Evolutionary conservation across 2,888 invertebrate species (phyloP).

Genomic region (Plemyria rubiginata): DNA sequence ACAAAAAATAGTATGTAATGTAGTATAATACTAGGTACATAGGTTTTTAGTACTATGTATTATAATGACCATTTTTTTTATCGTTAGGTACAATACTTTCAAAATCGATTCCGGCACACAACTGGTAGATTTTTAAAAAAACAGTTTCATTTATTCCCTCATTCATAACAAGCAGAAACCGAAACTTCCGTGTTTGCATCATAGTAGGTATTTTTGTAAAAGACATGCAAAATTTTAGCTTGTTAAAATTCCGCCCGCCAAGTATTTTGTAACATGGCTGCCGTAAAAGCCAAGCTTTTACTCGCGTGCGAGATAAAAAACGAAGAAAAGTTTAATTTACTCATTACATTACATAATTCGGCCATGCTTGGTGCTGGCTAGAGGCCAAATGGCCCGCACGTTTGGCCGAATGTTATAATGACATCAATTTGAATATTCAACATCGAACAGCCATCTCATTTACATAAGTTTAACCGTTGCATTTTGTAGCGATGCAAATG

Average conservation of each 20-base stretch:
- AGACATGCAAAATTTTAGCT: constrained; percentile 47
- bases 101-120: constrained; percentile 10
- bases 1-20: too few relatives aligned
- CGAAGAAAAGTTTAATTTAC: constrained; percentile 73
- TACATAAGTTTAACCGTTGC: constrained; percentile 83
- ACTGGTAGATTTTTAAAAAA: constrained; percentile 9
- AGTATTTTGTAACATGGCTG: constrained; percentile 51
- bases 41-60: neutral
- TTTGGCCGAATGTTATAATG: constrained; percentile 83
- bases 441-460: constrained; percentile 82
- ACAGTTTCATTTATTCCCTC: too few relatives aligned
- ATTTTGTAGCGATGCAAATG: constrained; percentile 81
- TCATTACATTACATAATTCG: constrained; percentile 79
- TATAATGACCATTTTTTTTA: constrained; percentile 13
- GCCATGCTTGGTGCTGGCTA: constrained; percentile 70
- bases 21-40: too few relatives aligned
- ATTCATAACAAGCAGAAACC: neutral
- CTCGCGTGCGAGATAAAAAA: constrained; percentile 68
- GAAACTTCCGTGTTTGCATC: neutral
- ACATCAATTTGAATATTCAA: constrained; percentile 85
- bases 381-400: constrained; percentile 76
- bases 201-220: neutral
- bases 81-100: constrained; percentile 17
- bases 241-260: constrained; percentile 50
- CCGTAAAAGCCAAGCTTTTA: constrained; percentile 52